A percentile compares a stretch with the other conserved stretches of the same genome.
phyloP scores from a whole-genome alignment of 2,113 vertebrate species.

The Desmodus rotundus region DNA sequence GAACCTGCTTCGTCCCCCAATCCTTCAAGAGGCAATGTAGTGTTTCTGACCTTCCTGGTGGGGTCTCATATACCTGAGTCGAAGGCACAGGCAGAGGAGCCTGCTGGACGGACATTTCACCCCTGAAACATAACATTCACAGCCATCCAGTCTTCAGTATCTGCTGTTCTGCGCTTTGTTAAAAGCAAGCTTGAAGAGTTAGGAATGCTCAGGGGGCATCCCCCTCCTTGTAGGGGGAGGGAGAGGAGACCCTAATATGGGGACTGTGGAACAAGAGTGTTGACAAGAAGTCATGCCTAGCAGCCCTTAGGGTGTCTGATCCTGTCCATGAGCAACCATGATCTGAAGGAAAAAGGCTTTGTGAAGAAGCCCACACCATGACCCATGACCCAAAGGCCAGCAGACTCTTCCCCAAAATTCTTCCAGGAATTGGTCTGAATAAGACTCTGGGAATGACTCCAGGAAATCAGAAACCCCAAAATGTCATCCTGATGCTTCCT shows the following conservation, averaged over 20 bases:
- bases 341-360: neutral
- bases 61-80: neutral
- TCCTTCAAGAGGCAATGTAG: neutral
- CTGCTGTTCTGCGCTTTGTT: neutral
- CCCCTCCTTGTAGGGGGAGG: neutral
- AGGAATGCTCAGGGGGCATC: neutral
- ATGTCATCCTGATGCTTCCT: neutral
- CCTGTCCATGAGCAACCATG: neutral
- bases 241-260: neutral
- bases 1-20: neutral
- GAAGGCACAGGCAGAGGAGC: neutral
- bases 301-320: neutral
- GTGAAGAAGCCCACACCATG: neutral
- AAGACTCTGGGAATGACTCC: neutral
- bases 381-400: neutral
- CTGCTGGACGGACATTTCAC: neutral
- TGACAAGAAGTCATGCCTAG: neutral
- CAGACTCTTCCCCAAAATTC: neutral
- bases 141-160: neutral
- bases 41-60: neutral
- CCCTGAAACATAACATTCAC: neutral
- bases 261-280: neutral
- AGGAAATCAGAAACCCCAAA: neutral
- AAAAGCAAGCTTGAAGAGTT: neutral
- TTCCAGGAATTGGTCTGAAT: neutral